A percentile compares a stretch with the other conserved stretches of the same genome.
Evolutionary conservation across 2,113 vertebrate genomes (phyloP).

Genomic region (Rhabdomys dilectus): DNA sequence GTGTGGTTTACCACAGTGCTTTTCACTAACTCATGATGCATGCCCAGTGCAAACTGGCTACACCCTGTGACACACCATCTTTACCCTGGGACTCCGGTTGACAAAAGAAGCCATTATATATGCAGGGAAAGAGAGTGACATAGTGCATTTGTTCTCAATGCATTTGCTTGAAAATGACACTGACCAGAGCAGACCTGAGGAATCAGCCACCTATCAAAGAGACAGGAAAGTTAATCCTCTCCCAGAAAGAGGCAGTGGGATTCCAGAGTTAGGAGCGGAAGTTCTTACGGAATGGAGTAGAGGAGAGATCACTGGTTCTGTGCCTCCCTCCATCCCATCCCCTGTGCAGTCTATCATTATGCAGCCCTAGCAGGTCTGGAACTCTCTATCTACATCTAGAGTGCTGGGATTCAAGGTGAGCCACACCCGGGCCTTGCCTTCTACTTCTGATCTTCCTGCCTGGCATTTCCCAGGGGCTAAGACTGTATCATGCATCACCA

Average conservation of each 20-base stretch:
- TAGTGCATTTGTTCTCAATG: neutral
- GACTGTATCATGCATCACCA: no score
- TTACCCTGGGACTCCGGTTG: neutral
- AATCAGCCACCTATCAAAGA: neutral
- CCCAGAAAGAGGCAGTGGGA: neutral
- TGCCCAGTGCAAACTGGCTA: neutral
- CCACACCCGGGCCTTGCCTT: neutral
- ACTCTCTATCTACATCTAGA: neutral
- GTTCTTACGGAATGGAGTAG: neutral
- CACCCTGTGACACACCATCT: neutral
- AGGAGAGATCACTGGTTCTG: neutral
- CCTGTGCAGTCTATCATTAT: neutral
- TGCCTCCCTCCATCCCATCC: rapidly evolving
- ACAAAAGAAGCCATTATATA: neutral
- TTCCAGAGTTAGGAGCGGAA: neutral
- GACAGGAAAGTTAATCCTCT: neutral
- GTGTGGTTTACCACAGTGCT: neutral
- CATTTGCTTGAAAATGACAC: neutral
- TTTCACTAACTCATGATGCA: neutral
- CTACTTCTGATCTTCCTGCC: neutral
- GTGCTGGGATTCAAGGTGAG: neutral
- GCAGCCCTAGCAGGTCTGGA: neutral
- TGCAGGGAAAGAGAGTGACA: neutral
- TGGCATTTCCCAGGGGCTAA: neutral
- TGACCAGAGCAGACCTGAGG: neutral